Base-by-base conservation (phyloP, 1,140 invertebrate species). In the Calephelis nemesis region DNA sequence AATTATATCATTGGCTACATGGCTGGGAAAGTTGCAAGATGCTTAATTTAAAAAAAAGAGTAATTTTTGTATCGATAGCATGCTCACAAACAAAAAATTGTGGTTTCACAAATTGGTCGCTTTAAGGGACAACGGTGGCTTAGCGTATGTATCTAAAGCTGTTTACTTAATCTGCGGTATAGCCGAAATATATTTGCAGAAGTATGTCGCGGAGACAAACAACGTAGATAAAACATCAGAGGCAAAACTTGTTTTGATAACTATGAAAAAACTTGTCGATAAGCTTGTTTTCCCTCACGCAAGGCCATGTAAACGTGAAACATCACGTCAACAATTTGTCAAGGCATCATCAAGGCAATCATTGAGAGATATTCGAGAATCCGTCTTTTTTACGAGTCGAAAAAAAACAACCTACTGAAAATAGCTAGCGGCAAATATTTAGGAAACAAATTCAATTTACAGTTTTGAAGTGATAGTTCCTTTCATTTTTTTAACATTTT, bases 21-120 rank as follows among this genome's bases (percentile, higher is more conserved):
- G 13, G 48, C 48, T 50, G 48, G 48, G 12, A 50, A 50, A 2
- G 48, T 50, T 7, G 48, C 13, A 9, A 50, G 48, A 5, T 8
- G 13, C 5, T n/a, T 13, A 8, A 50, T n/a, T 7, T 13, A 45
- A 19, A 45, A 45, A 40, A 12, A 62, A 62, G n/a, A 39, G 60
- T 62, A 7, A 1, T 39, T 62, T 62, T 62, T 62, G 62, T 62
- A 39, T 62, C 9, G 62, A 62, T 19, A 62, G 30, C 12, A 62
- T 62, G 62, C 12, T 62, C 15, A 12, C 62, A 9, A 12, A 39
- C 7, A 12, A 62, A 62, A 45, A 45, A 12, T 62, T 62, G 30
- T 62, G 62, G 62, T 62, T 62, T 40, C 62, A 62, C 30, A 45
- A 62, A 62, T 62, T 62, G 12, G 62, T 62, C n/a, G 9, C 9